These are phyloP conservation scores for Stenichneumon culpator DNA, from an alignment of 2,888 invertebrate species.

Conservation along the genomic window DNA sequence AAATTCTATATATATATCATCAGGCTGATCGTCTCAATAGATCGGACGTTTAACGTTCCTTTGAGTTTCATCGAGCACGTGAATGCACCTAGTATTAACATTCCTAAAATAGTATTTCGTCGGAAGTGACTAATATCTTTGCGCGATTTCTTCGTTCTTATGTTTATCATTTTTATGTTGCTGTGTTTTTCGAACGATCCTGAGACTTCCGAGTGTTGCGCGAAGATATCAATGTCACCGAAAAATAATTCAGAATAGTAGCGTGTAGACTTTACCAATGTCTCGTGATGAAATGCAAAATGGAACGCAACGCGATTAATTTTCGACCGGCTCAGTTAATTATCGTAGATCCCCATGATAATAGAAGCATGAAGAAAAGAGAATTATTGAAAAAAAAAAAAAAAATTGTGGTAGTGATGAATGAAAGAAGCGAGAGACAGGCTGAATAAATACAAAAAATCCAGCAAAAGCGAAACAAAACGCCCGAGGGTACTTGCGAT, in stretches of 20 bases:
- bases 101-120: slow-evolving; percentile 64
- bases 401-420: slow-evolving; percentile 29
- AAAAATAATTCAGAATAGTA: slow-evolving; percentile 17
- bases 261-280: slow-evolving; percentile 38
- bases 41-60: slow-evolving; percentile 29
- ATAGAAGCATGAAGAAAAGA: not conserved
- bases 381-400: slow-evolving; percentile 15
- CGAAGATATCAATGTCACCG: slow-evolving; percentile 12
- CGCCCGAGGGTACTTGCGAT: slow-evolving; percentile 62
- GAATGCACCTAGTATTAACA: slow-evolving; percentile 66
- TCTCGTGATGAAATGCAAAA: slow-evolving; percentile 12
- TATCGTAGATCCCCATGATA: slow-evolving; percentile 16
- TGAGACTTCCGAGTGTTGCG: not conserved
- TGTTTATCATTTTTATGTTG: not conserved
- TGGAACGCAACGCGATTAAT: slow-evolving; percentile 25
- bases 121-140: slow-evolving; percentile 20
- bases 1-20: slow-evolving; percentile 15
- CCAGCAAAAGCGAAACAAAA: slow-evolving; percentile 64
- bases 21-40: slow-evolving; percentile 26
- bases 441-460: slow-evolving; percentile 36
- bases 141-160: slow-evolving; percentile 12
- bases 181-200: not conserved
- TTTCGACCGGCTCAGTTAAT: not conserved
- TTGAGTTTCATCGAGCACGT: slow-evolving; percentile 57
- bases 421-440: slow-evolving; percentile 30